Conservation (phyloP, 2,888 invertebrate species). For the Sthenelais limicola region DNA sequence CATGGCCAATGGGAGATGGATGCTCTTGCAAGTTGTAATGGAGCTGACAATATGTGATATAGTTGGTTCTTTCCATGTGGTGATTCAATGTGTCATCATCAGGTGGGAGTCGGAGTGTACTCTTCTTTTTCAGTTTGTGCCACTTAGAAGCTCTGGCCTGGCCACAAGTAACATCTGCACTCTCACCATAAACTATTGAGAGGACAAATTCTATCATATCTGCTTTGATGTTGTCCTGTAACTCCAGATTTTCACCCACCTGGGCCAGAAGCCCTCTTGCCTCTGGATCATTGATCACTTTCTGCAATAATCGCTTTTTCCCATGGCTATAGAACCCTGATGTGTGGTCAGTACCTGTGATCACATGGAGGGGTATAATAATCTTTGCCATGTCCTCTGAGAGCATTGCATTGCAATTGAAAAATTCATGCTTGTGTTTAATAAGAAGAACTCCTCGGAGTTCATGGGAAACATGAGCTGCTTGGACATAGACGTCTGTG, state of each 20-base stretch:
- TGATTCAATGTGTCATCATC: no score
- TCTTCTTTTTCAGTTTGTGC: slow-evolving; percentile 28
- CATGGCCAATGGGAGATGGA: no score
- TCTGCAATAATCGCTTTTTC: no score
- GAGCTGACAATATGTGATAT: neutral
- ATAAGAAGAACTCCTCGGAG: slow-evolving; percentile 13
- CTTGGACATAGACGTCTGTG: slow-evolving; percentile 21
- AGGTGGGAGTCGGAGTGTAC: no score
- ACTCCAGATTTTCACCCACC: slow-evolving; percentile 7
- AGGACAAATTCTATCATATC: slow-evolving; percentile 20
- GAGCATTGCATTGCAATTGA: slow-evolving; percentile 12
- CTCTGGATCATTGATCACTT: neutral
- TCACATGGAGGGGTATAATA: slow-evolving; percentile 12
- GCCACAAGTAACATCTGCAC: no score
- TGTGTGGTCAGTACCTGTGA: no score
- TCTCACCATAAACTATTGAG: slow-evolving; percentile 14
- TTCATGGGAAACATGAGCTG: neutral
- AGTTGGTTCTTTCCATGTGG: slow-evolving; percentile 26
- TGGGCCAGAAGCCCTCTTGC: neutral
- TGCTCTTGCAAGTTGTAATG: no score
- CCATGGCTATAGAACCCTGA: no score
- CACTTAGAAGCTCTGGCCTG: slow-evolving; percentile 32
- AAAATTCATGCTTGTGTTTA: neutral
- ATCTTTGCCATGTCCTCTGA: neutral
- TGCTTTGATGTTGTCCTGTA: slow-evolving; percentile 6